Base-by-base conservation (phyloP, 2,888 invertebrate species). In the Diaperis boleti region DNA sequence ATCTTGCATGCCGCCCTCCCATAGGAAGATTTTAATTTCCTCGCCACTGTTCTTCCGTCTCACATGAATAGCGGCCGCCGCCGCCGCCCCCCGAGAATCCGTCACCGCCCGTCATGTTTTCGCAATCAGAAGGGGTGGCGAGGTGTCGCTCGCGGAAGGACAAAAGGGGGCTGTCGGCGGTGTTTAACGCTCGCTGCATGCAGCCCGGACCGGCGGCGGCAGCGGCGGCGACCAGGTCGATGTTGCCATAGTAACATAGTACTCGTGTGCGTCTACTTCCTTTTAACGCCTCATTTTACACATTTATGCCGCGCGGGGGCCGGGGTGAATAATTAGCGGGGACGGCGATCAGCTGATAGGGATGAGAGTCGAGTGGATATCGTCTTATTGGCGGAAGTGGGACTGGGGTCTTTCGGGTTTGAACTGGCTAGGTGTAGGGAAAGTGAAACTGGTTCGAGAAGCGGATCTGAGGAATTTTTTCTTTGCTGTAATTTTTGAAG, bases 201-300 rank as follows among this genome's bases (percentile, higher is more conserved):
- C 55, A 60, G 60, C 69, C 68, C 67, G 70, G 68, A 66, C 69
- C 69, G 69, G 67, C 60, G 37, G 35, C 63, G 67, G 63, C 72
- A 20, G 54, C 41, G 54, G 54, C 26, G 55, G 55, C 55, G 44
- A 20, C 33, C 55, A 69, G 75, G 74, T 75, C 75, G 75, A 75
- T 75, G 73, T 74, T 74, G 72, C 74, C 72, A 75, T 75, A 69
- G 71, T 68, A 68, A 75, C 74, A 67, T 75, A 74, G 75, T 75
- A 75, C 73, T 74, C 72, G 71, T 72, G 70, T 72, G 69, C 72
- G 69, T 72, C 73, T 72, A 72, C 72, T 73, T 73, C 72, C 71
- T 68, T 73, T 74, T 73, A 72, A 71, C 71, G 73, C 73, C 66
- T 72, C 72, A 72, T 74, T 74, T 72, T 74, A 72, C 73, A 70